Evolutionary conservation across 2,113 vertebrate genomes (phyloP), one percentile per base, ranked within the genome.

Genomic region (Oncorhynchus keta): DNA sequence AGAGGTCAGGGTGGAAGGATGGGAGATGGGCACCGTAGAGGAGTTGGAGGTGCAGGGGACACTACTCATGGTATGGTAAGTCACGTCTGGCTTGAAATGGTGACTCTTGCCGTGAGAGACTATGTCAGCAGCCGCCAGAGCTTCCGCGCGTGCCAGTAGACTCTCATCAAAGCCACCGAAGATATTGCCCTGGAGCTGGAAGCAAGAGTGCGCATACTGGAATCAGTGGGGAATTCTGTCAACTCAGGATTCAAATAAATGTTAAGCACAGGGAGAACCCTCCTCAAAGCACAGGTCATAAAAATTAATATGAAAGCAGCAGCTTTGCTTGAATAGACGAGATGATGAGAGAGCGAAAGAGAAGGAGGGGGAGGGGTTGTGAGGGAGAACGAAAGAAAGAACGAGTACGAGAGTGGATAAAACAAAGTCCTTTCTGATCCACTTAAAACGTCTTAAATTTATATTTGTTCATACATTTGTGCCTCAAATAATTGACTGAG

Each of bases 141-240:
- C 97, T 93, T 98, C 97, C 75, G 97, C 96, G 90, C 97, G 96
- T 88, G 96, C 96, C 95, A 98, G 95, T 92, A 98, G 95, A 91
- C 93, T 97, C 93, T 98, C 97, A 94, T 99, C 97, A 91, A 98
- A 97, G 95, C 96, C 95, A 86, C 95, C 96, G 87, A 99, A 99
- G 95, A 99, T 96, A 96, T 97, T 97, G 94, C 95, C 96, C 96
- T 98, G 97, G 89, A 99, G 96, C 96, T 97, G 96, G 91, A 93
- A 93, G 95, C 91, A 78, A 95, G 93, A 96, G 94, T 83, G 92
- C 92, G 92, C 94, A 94, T 91, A 92, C 84, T 86, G 92, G 88
- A 90, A 95, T 97, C 95, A 97, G 94, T 89, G 89, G 96, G 91
- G 90, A 90, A 91, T 96, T 96, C 92, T 97, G 94, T 90, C 91